Evolutionary conservation across 2,113 vertebrate species (phyloP).

Genomic region (Sebastes schlegelii): DNA sequence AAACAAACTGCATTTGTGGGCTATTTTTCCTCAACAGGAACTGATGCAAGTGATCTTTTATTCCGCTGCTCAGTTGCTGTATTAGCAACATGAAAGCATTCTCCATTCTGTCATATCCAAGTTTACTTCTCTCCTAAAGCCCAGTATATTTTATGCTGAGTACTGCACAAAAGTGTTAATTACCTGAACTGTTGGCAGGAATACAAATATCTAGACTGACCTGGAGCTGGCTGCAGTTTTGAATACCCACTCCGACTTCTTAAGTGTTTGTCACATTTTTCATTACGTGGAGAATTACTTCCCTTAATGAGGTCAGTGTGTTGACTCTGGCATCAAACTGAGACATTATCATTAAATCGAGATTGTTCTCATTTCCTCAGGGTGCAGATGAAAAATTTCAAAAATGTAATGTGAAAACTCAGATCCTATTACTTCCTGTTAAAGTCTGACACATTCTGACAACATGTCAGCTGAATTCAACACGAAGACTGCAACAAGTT

Average conservation of each 20-base stretch:
- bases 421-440: neutral
- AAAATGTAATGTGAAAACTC: constrained; percentile 9
- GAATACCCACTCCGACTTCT: neutral
- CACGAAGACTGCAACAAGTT: neutral
- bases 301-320: neutral
- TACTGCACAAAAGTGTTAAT: neutral
- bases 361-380: constrained; percentile 18
- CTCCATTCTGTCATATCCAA: neutral
- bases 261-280: constrained; percentile 3
- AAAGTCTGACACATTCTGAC: neutral
- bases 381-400: constrained; percentile 1
- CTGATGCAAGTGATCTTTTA: neutral
- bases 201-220: neutral
- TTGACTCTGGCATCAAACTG: neutral
- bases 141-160: neutral
- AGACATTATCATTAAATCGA: constrained; percentile 10
- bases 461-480: neutral
- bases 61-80: neutral
- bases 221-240: neutral
- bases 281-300: neutral
- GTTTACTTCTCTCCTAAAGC: neutral
- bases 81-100: neutral
- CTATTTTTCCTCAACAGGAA: neutral
- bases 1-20: neutral
- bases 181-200: constrained; percentile 3